These are phyloP conservation scores for Notothenia rossii DNA, from an alignment of 2,113 vertebrate genomes.

Conservation along the genomic window DNA sequence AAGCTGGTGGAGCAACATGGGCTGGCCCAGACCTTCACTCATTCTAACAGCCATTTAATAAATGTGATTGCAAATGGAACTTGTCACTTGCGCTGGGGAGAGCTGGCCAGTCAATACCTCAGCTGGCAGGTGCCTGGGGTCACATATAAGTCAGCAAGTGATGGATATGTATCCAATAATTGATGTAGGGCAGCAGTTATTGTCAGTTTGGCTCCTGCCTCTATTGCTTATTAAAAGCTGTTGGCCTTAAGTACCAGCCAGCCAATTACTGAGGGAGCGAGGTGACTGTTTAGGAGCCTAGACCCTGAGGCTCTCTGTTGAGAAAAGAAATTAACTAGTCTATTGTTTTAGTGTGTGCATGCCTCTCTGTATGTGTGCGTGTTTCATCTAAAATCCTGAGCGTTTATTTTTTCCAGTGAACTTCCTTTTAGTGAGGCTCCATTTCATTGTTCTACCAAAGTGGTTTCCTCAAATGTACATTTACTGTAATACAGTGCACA, in stretches of 20 bases:
- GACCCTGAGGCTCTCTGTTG: constrained; percentile 63
- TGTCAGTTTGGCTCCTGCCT: constrained; percentile 85
- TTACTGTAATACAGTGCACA: constrained; percentile 67
- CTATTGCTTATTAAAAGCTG: constrained; percentile 89
- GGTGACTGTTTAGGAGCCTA: constrained; percentile 72
- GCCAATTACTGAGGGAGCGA: constrained; percentile 82
- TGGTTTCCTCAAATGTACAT: constrained; percentile 74
- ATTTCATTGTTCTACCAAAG: constrained; percentile 78
- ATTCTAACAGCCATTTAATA: constrained; percentile 88
- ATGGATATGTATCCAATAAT: constrained; percentile 95
- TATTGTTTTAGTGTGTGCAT: constrained; percentile 63
- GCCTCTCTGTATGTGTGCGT: constrained; percentile 40
- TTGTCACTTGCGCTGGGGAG: constrained; percentile 84
- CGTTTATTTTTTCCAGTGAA: constrained; percentile 65
- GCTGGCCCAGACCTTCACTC: constrained; percentile 75
- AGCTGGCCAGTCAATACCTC: constrained; percentile 83
- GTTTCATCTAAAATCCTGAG: constrained; percentile 43
- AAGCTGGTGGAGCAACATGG: constrained; percentile 64
- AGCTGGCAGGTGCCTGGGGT: constrained; percentile 86
- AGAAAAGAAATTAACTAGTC: constrained; percentile 51
- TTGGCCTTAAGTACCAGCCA: constrained; percentile 86
- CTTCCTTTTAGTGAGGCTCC: constrained; percentile 65
- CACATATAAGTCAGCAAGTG: constrained; percentile 89
- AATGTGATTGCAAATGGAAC: constrained; percentile 88
- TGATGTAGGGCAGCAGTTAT: constrained; percentile 86